Base-by-base conservation (phyloP, 2,888 invertebrate species). In the Orthonychiurus folsomi region DNA sequence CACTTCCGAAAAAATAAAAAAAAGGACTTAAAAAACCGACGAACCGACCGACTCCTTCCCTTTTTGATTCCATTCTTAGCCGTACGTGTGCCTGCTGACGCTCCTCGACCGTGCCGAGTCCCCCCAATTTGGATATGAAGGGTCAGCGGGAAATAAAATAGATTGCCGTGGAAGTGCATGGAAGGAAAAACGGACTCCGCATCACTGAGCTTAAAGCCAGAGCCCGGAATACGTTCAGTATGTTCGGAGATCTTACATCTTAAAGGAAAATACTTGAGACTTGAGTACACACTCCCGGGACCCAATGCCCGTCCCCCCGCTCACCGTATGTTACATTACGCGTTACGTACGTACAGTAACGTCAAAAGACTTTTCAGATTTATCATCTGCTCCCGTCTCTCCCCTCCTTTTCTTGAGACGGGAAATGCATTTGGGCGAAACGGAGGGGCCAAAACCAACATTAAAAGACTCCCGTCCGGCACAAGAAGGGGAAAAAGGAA, bases 261-360 rank as follows among this genome's bases (percentile, higher is more conserved):
- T 15, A 37, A 15, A 15, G 37, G 37, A 15, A 37, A 37, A 37
- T 37, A 37, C 37, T 37, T 37, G 37, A 37, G 37, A 37, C 37
- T 5, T 9, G 37, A 15, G 37, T 37, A 5, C 37, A 37, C 37
- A 37, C 37, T 5, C 5, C 5, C 37, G 37, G n/a, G n/a, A n/a
- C n/a, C n/a, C n/a, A n/a, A n/a, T n/a, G n/a, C n/a, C 20, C 52
- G 9, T 12, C 56, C 27, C 18, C 25, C 27, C 59, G 23, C 20
- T 59, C 59, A 50, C 59, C 59, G 59, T 59, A 20, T 59, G 59
- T 50, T 57, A 47, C 56, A n/a, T n/a, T n/a, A n/a, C n/a, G n/a
- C n/a, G n/a, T n/a, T 9, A 15, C 28, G 15, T 9, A 48, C 48
- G 48, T 15, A n/a, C 12, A 48, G n/a, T 15, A 48, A 48, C 52